Evolutionary conservation across 1,140 invertebrate genomes (phyloP).

Genomic region (Bradysia coprophila): DNA sequence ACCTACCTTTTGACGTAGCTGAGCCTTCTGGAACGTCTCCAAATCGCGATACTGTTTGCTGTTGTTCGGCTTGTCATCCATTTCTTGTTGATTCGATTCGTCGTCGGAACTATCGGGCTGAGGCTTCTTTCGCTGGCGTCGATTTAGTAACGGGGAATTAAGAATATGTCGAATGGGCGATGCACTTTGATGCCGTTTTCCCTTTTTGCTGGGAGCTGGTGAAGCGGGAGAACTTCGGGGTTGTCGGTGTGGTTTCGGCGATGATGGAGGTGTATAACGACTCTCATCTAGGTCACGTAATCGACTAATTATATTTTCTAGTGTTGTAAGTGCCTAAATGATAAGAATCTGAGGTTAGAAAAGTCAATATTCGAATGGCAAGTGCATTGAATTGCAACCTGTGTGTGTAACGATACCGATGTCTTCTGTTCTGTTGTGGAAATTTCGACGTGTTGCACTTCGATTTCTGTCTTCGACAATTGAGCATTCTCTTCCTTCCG

Average conservation of each 20-base stretch:
- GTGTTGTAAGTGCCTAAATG: constrained; percentile 26
- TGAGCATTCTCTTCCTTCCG: constrained; percentile 10
- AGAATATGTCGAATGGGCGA: constrained; percentile 63
- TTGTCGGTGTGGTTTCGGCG: constrained; percentile 34
- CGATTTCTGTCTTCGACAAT: constrained; percentile 8
- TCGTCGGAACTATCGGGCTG: constrained; percentile 75
- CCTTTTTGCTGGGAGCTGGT: constrained; percentile 48
- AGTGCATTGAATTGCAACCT: constrained; percentile 10
- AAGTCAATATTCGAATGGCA: neutral
- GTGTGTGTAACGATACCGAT: constrained; percentile 27
- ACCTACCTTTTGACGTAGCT: constrained; percentile 75
- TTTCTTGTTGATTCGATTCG: constrained; percentile 47
- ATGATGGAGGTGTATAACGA: constrained; percentile 27
- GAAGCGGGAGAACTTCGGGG: constrained; percentile 51
- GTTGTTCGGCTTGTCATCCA: constrained; percentile 22
- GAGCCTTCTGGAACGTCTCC: constrained; percentile 88
- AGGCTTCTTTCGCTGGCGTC: constrained; percentile 50
- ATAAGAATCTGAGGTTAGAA: too few relatives aligned
- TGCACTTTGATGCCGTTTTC: constrained; percentile 52
- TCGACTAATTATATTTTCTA: constrained; percentile 32
- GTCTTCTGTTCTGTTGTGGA: constrained; percentile 20
- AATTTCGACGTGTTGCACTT: constrained; percentile 12
- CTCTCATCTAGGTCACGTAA: constrained; percentile 29
- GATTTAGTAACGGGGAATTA: constrained; percentile 59
- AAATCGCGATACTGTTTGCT: constrained; percentile 66